Conservation (phyloP, 1,140 invertebrate species). For the Orchesella cincta region DNA sequence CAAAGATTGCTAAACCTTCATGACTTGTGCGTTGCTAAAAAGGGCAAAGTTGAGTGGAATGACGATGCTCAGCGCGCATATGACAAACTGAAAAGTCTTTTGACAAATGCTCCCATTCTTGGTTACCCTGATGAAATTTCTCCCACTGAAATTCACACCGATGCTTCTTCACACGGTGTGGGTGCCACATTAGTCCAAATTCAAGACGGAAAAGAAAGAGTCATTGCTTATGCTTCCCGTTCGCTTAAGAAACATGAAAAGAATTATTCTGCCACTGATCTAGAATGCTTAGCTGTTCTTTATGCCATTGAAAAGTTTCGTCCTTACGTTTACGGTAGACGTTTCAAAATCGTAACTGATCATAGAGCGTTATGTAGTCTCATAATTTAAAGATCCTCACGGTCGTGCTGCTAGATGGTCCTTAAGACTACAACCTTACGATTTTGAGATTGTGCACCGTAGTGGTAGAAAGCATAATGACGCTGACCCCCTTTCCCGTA, state of each 20-base stretch:
- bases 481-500: background rate
- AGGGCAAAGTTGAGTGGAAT: conserved; percentile 55
- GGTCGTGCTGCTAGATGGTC: conserved; percentile 1
- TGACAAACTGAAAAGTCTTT: conserved; percentile 51
- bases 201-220: conserved; percentile 48
- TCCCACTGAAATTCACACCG: conserved; percentile 52
- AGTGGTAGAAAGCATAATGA: background rate
- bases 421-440: background rate
- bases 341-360: background rate
- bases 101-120: conserved; percentile 50
- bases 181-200: conserved; percentile 54
- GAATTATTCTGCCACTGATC: conserved; percentile 52
- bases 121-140: conserved; percentile 52
- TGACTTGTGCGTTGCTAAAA: conserved; percentile 54
- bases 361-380: background rate
- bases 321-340: background rate
- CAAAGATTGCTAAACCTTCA: conserved; percentile 55
- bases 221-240: conserved; percentile 54
- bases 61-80: conserved; percentile 52
- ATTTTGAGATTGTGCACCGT: background rate
- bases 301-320: background rate
- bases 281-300: conserved; percentile 53
- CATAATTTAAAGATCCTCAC: conserved; percentile 15
- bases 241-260: conserved; percentile 48
- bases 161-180: conserved; percentile 54